Evolutionary conservation across 2,113 vertebrate species (phyloP).

Genomic region (Chloropsis cyanopogon): DNA sequence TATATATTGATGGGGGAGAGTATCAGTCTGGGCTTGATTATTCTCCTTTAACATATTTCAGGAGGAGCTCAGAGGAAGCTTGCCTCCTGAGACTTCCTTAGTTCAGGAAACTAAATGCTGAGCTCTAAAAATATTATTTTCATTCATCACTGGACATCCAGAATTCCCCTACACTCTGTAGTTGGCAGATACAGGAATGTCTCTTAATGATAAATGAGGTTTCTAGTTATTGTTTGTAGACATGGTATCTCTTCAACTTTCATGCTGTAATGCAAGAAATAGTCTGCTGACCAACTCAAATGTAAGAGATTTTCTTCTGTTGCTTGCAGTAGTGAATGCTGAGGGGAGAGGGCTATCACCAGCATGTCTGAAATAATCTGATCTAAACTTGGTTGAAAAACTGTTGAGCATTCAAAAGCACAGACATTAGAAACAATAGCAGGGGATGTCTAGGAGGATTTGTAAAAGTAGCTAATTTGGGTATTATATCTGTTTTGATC

Average conservation of each 20-base stretch:
- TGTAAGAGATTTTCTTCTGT: neutral
- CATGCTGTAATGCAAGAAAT: neutral
- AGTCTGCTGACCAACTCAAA: neutral
- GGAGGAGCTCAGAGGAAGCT: neutral
- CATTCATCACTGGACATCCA: neutral
- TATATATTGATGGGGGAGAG: neutral
- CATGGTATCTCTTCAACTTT: neutral
- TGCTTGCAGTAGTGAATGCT: neutral
- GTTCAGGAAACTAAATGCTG: neutral
- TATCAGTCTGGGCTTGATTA: neutral
- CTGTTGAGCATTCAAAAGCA: accelerated
- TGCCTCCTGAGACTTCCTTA: neutral
- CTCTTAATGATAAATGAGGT: neutral
- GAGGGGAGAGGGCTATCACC: neutral
- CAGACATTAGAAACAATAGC: neutral
- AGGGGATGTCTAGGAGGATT: neutral
- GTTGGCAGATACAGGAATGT: neutral
- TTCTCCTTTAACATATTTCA: neutral
- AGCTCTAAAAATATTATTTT: neutral
- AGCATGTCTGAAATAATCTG: neutral
- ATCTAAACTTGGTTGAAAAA: neutral
- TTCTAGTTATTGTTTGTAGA: neutral
- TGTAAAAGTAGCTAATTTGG: neutral
- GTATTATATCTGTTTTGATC: neutral
- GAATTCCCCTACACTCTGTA: neutral